Base-by-base conservation (phyloP, 1,140 invertebrate species). In the Pogonognathellus flavescens region DNA sequence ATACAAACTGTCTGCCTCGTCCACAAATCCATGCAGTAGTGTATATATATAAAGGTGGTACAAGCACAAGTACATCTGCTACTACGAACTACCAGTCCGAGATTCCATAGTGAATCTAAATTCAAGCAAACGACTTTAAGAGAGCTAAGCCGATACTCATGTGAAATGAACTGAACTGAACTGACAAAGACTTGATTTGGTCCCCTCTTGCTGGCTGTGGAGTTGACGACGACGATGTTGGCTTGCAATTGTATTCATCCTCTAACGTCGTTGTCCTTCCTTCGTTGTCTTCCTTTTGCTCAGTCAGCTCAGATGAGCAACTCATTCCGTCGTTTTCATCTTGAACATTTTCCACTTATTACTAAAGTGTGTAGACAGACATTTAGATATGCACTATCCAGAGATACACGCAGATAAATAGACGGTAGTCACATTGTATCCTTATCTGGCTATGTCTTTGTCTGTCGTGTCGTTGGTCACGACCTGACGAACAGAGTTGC, bases 121-220 rank as follows among this genome's bases (percentile, higher is more conserved):
- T 76, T 76, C 70, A 49, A 76, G 70, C 25, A 76, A 76, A 76
- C 70, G 25, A 76, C 70, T 76, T 76, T 41, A 76, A 76, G 70
- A 41, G 70, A 41, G 70, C 70, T 76, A 31, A 76, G 70, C 70
- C n/a, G 70, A 76, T 76, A 76, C 25, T 76, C 25, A 76, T 76
- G 70, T 76, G 70, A 76, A 76, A 76, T 76, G 70, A 76, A 76
- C 70, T 76, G 70, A 41, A 76, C 70, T 76, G 70, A 76, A 76
- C 70, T 76, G 70, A 76, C 70, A 76, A 76, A 76, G 41, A 76
- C 70, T 76, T 76, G 70, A 76, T 76, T 76, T 76, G 70, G 70
- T 76, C 70, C 41, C 70, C 70, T 76, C 41, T 16, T 41, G 31
- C 31, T 41, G 31, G 2, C 31, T 3, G 31, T 41, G 31, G 31